Base-by-base conservation (phyloP, 1,140 invertebrate species). In the Hypothenemus hampei region DNA sequence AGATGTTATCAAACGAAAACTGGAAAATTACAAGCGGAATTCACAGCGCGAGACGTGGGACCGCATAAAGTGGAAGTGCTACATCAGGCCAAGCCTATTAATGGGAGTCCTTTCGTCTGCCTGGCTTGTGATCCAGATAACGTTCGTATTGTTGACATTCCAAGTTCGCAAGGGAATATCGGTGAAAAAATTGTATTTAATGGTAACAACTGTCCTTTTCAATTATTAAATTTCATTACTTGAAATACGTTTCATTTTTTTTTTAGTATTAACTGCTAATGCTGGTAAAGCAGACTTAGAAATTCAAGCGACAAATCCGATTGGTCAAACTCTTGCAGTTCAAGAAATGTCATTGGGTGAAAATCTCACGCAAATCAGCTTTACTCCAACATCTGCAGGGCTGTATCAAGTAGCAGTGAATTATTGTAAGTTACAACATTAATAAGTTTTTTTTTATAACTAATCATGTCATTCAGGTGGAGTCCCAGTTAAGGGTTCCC, bases 1-100 rank as follows among this genome's bases (percentile, higher is more conserved):
- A 77, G 89, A 46, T 97, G 93, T 72, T 97, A 96, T 71, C 91
- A 95, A 70, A 95, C 95, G 57, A 91, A 95, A 70, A 93, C 95
- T 63, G 92, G 92, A 8, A 87, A 92, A 68, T 75, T 97, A 33
- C 80, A 95, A 65, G 93, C 91, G 0, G 93, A 97, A 72, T 97
- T 91, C 67, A 92, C 87, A 7, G 89, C 94, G 8, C 84, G 85
- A 61, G 83, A 83, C 59, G 79, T 86, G 8, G 82, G 82, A 21
- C 76, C 81, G 40, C 81, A 82, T 64, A 77, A 79, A 33, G 78
- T 84, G 59, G 84, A 98, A 71, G 93, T 98, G 1, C 76, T 95
- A 10, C 94, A 95, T 71, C 85, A 89, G 57, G 89, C 92, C 0
- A 91, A 93, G 67, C 84, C 89, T 13, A 82, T 99, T 15, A 79